Evolutionary conservation across 2,888 invertebrate genomes (phyloP).

Genomic region (Pristionchus fissidentatus): DNA sequence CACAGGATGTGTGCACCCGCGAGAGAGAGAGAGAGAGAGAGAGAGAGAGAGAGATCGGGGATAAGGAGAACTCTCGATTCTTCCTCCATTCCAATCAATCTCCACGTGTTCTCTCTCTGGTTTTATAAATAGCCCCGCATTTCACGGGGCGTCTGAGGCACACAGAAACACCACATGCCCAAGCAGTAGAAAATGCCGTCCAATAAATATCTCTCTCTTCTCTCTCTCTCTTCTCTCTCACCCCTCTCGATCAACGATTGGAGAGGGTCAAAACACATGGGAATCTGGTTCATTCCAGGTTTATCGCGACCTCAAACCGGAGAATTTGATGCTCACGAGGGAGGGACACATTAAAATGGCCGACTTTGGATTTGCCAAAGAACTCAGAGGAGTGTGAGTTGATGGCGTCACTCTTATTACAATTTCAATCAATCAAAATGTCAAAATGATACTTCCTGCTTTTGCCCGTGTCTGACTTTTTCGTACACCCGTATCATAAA

Average conservation of each 20-base stretch:
- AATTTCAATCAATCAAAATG: background rate
- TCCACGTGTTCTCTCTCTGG: background rate
- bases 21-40: background rate
- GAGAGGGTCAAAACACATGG: background rate
- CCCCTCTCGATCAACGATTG: background rate
- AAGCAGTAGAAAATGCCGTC: background rate
- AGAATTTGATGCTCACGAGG: constrained; percentile 90
- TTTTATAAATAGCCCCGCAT: background rate
- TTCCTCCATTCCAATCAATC: background rate
- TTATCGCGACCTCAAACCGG: constrained; percentile 91
- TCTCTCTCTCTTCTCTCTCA: constrained; percentile 25
- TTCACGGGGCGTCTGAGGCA: background rate
- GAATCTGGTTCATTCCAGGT: constrained; percentile 60
- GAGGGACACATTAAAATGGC: constrained; percentile 97
- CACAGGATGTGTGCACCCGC: no score
- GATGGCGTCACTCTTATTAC: background rate
- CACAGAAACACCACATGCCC: constrained; percentile 1
- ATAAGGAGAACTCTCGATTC: no score
- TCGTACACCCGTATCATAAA: background rate
- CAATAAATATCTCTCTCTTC: no score
- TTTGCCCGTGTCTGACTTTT: no score
- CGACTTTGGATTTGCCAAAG: constrained; percentile 97
- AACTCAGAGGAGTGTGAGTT: constrained; percentile 83
- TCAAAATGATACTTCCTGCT: no score
- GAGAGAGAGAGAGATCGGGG: no score